A percentile compares a stretch with the other conserved stretches of the same genome.
These are phyloP conservation scores for Acanthurus lineatus DNA, from an alignment of 2,797 vertebrate genomes.

Conservation along the genomic window DNA sequence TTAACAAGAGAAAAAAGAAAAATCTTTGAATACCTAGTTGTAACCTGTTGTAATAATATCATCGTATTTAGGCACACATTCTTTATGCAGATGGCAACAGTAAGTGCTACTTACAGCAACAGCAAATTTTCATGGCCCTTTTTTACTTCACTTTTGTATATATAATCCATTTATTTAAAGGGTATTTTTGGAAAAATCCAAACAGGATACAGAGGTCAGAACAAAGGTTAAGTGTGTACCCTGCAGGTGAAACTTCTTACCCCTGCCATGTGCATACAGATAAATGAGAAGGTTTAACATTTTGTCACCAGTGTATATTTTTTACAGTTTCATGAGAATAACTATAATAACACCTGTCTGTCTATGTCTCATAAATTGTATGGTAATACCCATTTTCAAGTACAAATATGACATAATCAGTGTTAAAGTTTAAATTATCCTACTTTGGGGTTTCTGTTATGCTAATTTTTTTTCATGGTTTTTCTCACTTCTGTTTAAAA, in stretches of 20 bases:
- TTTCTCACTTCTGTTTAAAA: slow-evolving; percentile 5
- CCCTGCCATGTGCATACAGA: background rate
- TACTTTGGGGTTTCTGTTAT: background rate
- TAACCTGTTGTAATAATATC: background rate
- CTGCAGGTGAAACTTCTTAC: slow-evolving; percentile 1
- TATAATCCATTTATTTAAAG: too few relatives aligned
- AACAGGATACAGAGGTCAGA: slow-evolving; percentile 5
- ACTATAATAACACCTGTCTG: background rate
- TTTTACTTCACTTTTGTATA: background rate
- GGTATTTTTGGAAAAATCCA: background rate
- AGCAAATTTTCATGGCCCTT: background rate
- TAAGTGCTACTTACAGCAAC: background rate
- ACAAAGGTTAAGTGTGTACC: slow-evolving; percentile 8
- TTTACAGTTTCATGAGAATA: background rate
- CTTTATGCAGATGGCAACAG: background rate
- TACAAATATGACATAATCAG: background rate
- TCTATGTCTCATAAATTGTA: background rate
- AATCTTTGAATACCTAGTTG: slow-evolving; percentile 2
- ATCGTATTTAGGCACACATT: background rate
- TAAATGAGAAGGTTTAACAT: too few relatives aligned
- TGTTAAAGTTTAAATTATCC: background rate
- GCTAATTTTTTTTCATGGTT: background rate
- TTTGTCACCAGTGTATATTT: too few relatives aligned
- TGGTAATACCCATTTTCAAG: background rate
- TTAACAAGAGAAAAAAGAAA: slow-evolving; percentile 38